Conservation (phyloP, 2,888 invertebrate genomes). For the Sicus ferrugineus region DNA sequence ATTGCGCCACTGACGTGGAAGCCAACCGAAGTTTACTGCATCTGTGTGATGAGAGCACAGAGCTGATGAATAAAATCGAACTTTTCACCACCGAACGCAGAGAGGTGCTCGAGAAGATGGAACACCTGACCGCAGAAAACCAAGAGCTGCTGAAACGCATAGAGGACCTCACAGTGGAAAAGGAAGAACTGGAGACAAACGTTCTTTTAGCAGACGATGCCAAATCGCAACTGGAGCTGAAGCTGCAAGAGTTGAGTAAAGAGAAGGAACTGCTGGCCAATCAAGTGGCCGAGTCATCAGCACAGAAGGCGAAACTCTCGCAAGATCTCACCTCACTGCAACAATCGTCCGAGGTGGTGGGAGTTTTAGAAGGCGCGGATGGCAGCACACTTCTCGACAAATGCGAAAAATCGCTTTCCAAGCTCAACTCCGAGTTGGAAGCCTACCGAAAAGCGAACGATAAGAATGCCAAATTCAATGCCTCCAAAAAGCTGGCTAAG, state of each 20-base stretch:
- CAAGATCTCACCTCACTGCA: constrained; percentile 57
- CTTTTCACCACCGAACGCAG: constrained; percentile 74
- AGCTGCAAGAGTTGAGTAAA: constrained; percentile 60
- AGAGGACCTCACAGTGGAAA: constrained; percentile 67
- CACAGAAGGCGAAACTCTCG: constrained; percentile 52
- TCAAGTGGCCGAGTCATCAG: constrained; percentile 50
- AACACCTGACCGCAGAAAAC: constrained; percentile 70
- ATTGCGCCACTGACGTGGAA: constrained; percentile 61
- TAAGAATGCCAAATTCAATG: constrained; percentile 59
- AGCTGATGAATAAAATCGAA: constrained; percentile 74
- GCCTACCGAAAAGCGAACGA: constrained; percentile 61
- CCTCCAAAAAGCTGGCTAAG: constrained; percentile 61
- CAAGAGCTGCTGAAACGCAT: constrained; percentile 67
- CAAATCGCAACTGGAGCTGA: constrained; percentile 57
- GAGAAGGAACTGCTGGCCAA: constrained; percentile 61
- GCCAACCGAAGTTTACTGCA: constrained; percentile 69
- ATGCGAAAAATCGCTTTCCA: constrained; percentile 56
- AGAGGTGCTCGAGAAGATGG: constrained; percentile 76
- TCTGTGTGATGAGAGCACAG: constrained; percentile 72
- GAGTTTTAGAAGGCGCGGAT: constrained; percentile 49
- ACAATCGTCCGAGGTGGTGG: constrained; percentile 57
- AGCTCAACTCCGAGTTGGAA: constrained; percentile 60
- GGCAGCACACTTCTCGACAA: constrained; percentile 55
- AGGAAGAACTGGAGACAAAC: constrained; percentile 60
- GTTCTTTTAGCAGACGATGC: constrained; percentile 42